A percentile compares a stretch with the other conserved stretches of the same genome.
Conservation (phyloP, 2,113 vertebrate species). For the Heterocephalus glaber region DNA sequence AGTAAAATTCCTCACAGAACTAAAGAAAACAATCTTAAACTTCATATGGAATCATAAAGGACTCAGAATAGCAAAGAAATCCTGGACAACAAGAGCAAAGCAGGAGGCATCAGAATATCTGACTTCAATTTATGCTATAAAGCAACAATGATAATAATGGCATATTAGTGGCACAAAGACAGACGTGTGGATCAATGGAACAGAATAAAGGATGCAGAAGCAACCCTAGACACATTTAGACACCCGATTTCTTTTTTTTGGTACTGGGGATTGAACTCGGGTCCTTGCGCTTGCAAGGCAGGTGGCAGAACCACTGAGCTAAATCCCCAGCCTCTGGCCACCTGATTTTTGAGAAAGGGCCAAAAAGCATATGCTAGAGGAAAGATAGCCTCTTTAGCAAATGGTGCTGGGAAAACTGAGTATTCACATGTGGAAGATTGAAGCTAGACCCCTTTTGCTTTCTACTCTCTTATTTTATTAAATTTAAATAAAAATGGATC, state of each 20-base stretch:
- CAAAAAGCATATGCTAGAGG: not conserved
- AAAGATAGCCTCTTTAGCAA: not conserved
- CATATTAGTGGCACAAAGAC: not conserved
- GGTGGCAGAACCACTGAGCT: too few relatives aligned
- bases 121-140: not conserved
- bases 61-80: not conserved
- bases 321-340: too few relatives aligned
- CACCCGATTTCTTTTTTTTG: too few relatives aligned
- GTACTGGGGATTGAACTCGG: too few relatives aligned
- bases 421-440: not conserved
- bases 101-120: not conserved
- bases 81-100: not conserved
- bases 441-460: not conserved
- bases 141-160: not conserved
- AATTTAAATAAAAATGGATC: not conserved
- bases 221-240: not conserved
- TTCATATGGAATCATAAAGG: not conserved
- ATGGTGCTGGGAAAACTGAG: not conserved
- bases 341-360: not conserved
- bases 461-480: not conserved
- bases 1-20: not conserved
- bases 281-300: too few relatives aligned
- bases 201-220: not conserved
- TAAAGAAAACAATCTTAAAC: not conserved
- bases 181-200: not conserved